Evolutionary conservation across 1,140 invertebrate genomes (phyloP).

Genomic region (Drosophila pseudoananassae): DNA sequence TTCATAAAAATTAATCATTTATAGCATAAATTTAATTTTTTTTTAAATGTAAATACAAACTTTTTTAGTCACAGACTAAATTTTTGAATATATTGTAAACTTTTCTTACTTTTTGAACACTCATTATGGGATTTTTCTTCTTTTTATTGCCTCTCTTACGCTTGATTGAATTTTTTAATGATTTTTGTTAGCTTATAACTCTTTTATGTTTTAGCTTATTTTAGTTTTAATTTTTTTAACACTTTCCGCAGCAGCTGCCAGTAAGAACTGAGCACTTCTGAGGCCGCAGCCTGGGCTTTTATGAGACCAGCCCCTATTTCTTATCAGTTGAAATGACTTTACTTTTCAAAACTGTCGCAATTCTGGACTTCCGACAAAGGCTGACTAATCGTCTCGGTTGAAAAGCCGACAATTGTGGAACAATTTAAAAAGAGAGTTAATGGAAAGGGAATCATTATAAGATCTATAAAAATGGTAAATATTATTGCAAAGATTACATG

Average conservation of each 20-base stretch:
- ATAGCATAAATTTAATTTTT: too few species aligned
- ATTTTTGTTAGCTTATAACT: not conserved
- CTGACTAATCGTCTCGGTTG: conserved; percentile 58
- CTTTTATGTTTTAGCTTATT: conserved; percentile 2
- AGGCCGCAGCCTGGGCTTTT: conserved; percentile 30
- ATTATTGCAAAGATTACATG: not conserved
- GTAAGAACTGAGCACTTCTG: conserved; percentile 33
- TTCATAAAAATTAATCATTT: too few species aligned
- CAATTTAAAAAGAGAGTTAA: conserved; percentile 8
- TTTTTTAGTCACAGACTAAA: too few species aligned
- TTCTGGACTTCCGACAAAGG: conserved; percentile 21
- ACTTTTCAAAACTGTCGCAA: conserved; percentile 11
- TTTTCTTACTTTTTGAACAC: conserved; percentile 39
- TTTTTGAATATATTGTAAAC: not conserved
- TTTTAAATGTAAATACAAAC: too few species aligned
- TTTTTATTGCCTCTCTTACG: not conserved
- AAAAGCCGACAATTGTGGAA: conserved; percentile 5
- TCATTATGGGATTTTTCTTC: conserved; percentile 22
- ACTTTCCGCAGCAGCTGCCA: conserved; percentile 8
- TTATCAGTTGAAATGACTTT: conserved; percentile 57
- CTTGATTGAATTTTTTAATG: not conserved
- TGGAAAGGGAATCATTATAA: conserved; percentile 9
- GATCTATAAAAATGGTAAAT: not conserved
- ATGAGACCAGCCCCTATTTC: conserved; percentile 34
- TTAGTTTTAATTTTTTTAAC: conserved; percentile 10